Conservation (phyloP, 2,888 invertebrate species). For the Kryphioiulus occultus region DNA sequence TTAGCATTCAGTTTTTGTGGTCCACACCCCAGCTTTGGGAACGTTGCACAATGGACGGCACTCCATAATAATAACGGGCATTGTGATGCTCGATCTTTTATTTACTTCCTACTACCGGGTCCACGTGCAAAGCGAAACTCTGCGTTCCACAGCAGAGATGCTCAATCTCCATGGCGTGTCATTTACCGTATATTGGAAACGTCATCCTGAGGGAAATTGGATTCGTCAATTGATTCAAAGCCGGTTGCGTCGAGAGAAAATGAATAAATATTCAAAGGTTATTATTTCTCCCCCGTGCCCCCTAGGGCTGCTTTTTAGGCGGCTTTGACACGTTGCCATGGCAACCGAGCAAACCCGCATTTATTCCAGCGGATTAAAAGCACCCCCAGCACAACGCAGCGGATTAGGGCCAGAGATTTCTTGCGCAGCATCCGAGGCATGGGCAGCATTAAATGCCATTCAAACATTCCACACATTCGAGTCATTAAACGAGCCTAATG, state of each 20-base stretch:
- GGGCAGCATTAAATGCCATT: not conserved
- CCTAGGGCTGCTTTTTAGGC: not conserved
- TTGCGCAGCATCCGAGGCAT: not conserved
- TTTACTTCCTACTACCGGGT: conserved; percentile 20
- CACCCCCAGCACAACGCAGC: not conserved
- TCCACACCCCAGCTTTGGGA: not conserved
- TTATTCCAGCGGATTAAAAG: not conserved
- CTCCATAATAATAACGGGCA: not conserved
- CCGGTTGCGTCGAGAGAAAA: not conserved
- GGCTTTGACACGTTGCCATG: not conserved
- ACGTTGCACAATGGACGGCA: not conserved
- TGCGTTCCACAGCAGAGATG: not conserved
- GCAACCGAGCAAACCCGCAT: not conserved
- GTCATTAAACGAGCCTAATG: not conserved
- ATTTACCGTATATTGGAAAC: not conserved
- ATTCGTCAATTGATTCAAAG: not conserved
- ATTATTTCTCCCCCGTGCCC: not conserved
- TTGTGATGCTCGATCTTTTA: not conserved
- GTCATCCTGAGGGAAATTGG: not conserved
- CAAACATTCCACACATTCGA: not conserved
- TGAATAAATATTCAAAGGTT: conserved; percentile 20
- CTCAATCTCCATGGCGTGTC: not conserved
- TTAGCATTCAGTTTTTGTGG: not conserved
- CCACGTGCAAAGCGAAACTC: not conserved
- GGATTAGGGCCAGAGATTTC: not conserved